Evolutionary conservation across 2,888 invertebrate species (phyloP).

Genomic region (Eumacrocentrus americanus): DNA sequence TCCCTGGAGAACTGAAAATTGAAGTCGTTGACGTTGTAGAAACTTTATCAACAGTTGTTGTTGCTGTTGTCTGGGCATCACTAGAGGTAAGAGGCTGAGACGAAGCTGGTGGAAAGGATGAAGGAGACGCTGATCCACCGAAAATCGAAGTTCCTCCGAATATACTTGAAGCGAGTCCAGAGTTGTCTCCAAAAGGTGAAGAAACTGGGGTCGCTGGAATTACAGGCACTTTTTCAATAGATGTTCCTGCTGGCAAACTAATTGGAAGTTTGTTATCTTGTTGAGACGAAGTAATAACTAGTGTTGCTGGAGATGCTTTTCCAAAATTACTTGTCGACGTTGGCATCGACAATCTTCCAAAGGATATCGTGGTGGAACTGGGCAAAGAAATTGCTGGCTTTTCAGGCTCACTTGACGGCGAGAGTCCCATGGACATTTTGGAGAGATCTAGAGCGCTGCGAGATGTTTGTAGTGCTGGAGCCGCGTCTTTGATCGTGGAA

Average conservation of each 20-base stretch:
- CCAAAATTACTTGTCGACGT: slow-evolving; percentile 29
- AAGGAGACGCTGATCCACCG: slow-evolving; percentile 15
- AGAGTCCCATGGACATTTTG: slow-evolving; percentile 35
- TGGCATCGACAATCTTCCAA: slow-evolving; percentile 23
- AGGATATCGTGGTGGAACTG: neutral
- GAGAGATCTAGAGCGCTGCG: slow-evolving; percentile 37
- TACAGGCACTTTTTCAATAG: slow-evolving; percentile 14
- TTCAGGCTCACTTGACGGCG: slow-evolving; percentile 24
- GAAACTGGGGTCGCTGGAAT: slow-evolving; percentile 30
- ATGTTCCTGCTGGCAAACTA: slow-evolving; percentile 18
- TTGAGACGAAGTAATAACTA: slow-evolving; percentile 11
- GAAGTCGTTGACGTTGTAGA: neutral
- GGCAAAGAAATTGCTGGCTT: slow-evolving; percentile 5
- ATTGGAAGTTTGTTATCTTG: slow-evolving; percentile 2
- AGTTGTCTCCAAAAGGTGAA: slow-evolving; percentile 27
- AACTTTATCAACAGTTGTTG: neutral
- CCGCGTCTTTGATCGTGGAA: slow-evolving; percentile 31
- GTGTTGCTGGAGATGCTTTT: slow-evolving; percentile 21
- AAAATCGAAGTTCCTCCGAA: slow-evolving; percentile 33
- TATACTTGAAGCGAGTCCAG: slow-evolving; percentile 17
- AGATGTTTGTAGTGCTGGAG: slow-evolving; percentile 33
- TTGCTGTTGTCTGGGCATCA: neutral
- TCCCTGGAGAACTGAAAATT: neutral
- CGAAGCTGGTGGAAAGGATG: neutral
- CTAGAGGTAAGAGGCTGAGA: neutral